phyloP scores from a whole-genome alignment of 1,140 invertebrate genomes.

The Drosophila equinoxialis region DNA sequence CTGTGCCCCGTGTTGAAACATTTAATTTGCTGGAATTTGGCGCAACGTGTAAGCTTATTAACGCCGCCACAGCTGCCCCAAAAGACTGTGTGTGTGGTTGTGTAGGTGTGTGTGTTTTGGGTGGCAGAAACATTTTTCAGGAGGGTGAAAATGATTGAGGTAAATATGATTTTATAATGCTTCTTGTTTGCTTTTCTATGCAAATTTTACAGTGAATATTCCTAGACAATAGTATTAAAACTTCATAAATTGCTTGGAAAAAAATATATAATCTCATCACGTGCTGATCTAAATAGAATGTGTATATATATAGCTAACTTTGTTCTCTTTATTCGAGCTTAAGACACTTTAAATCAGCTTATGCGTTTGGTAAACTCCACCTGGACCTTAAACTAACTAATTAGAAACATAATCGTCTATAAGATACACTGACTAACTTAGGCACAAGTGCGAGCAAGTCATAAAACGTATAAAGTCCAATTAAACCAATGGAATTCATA shows the following conservation, averaged over 20 bases:
- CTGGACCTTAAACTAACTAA: too few relatives aligned
- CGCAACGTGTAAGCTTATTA: constrained; percentile 74
- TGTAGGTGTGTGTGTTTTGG: neutral
- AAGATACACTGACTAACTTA: too few relatives aligned
- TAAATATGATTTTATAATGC: constrained; percentile 23
- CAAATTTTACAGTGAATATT: constrained; percentile 46
- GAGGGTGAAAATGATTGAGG: neutral
- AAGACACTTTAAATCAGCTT: too few relatives aligned
- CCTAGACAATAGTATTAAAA: constrained; percentile 4
- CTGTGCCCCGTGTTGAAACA: constrained; percentile 49
- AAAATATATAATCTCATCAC: neutral
- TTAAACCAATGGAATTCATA: too few relatives aligned
- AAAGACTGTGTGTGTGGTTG: constrained; percentile 10
- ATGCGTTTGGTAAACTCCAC: too few relatives aligned
- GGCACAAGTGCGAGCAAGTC: too few relatives aligned
- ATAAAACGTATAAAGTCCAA: too few relatives aligned
- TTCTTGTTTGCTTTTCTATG: constrained; percentile 68
- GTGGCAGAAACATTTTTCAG: neutral
- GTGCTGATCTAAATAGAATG: constrained; percentile 30
- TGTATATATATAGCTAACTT: constrained; percentile 10
- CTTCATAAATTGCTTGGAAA: neutral
- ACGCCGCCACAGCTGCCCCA: constrained; percentile 42
- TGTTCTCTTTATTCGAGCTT: neutral
- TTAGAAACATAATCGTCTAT: too few relatives aligned
- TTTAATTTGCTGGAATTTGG: constrained; percentile 78